Evolutionary conservation across 92 coral and sea anemone genomes (phyloP), one percentile per base, ranked within the genome.

Genomic region (Pocillopora grandis): DNA sequence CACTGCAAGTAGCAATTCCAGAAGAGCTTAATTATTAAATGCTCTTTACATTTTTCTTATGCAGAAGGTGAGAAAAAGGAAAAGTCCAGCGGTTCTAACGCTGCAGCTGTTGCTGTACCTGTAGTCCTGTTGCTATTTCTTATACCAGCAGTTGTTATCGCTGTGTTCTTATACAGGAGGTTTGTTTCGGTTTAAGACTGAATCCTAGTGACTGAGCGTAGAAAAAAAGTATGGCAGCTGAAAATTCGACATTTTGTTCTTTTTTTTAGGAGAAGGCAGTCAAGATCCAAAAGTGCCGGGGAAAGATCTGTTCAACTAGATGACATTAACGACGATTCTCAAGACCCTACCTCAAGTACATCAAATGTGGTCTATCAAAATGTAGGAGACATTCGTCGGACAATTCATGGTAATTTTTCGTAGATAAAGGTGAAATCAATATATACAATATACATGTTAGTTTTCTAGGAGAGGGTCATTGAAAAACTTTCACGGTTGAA

Each of bases 61-160:
- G 56, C 31, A 76, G 80, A 59, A 17, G 23, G 18, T 61, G 80
- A 57, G 19, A 14, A 2, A 18, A 76, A 7, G 3, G 65, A 60
- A 0, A 16, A 33, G 36, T 18, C 80, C 56, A 1, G 36, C 1
- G 33, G 16, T 60, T 61, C 69, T 2, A 13, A 16, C 35, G 6
- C 33, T 3, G 64, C 33, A 1, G 68, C 69, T 16, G 17, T 60
- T 31, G 67, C 20, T 31, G 80, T 61, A 2, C 80, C 80, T 3
- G 80, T 76, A 16, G 80, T 76, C 31, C 56, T 76, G 35, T n/a
- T 76, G 23, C 6, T 61, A 5, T 57, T 76, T 2, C 62, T 76
- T 33, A 18, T 76, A 76, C 80, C 69, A 59, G 80, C 31, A 19
- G 31, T 76, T 36, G 56, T 61, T 17, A 13, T 18, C 59, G 80